These are phyloP conservation scores for Dione juno DNA, from an alignment of 2,888 invertebrate genomes.

Conservation along the genomic window DNA sequence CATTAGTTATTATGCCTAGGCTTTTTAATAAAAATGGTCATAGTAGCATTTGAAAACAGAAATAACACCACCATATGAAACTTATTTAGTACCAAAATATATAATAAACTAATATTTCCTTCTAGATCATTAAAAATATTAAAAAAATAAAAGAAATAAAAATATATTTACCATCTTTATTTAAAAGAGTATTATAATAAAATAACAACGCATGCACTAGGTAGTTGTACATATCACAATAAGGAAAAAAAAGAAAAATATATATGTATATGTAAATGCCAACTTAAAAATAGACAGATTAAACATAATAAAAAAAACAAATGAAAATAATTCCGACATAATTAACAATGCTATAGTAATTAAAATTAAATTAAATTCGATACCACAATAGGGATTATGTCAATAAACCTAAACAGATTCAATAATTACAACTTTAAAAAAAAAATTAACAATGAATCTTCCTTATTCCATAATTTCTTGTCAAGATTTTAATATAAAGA, in stretches of 20 bases:
- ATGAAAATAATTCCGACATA: too few relatives aligned
- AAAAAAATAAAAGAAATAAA: conserved; percentile 5
- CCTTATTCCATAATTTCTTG: background rate
- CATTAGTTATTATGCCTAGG: too few relatives aligned
- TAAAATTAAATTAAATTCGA: background rate
- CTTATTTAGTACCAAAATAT: background rate
- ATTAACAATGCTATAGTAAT: background rate
- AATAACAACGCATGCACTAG: background rate
- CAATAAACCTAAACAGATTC: too few relatives aligned
- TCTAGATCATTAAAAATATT: background rate
- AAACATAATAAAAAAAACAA: too few relatives aligned
- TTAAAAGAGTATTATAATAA: background rate
- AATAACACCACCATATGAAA: too few relatives aligned
- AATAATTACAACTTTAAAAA: too few relatives aligned
- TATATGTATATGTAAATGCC: too few relatives aligned
- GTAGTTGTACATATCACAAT: background rate
- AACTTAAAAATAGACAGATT: too few relatives aligned
- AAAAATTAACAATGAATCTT: too few relatives aligned
- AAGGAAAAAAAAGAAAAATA: background rate
- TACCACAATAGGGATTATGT: too few relatives aligned
- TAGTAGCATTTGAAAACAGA: too few relatives aligned
- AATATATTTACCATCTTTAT: background rate
- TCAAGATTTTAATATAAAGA: background rate
- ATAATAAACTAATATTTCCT: background rate
- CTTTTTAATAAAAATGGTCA: too few relatives aligned